A percentile compares a stretch with the other conserved stretches of the same genome.
Conservation (phyloP, 1,140 invertebrate genomes). For the Drosophila melanica region DNA sequence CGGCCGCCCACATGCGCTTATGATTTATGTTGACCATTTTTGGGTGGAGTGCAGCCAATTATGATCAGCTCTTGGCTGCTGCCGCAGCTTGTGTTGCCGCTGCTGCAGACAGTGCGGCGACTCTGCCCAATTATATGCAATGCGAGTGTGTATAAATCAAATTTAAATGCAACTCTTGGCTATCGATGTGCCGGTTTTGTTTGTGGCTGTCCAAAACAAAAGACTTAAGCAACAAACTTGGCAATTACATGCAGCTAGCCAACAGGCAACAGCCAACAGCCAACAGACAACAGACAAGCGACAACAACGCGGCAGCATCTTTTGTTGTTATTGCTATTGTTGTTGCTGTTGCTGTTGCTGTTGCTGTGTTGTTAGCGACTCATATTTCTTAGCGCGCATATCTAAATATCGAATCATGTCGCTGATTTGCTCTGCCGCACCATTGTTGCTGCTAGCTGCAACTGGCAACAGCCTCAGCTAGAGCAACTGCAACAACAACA, state of each 20-base stretch:
- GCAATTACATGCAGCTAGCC: constrained; percentile 73
- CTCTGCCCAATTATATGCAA: constrained; percentile 75
- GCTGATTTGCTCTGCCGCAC: constrained; percentile 74
- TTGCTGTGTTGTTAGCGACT: constrained; percentile 62
- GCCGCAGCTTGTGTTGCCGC: not conserved
- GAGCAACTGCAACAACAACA: constrained; percentile 35
- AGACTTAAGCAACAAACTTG: constrained; percentile 83
- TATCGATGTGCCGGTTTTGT: constrained; percentile 43
- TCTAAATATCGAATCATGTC: constrained; percentile 81
- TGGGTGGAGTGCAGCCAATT: constrained; percentile 39
- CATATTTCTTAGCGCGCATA: constrained; percentile 80
- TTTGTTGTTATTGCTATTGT: constrained; percentile 59
- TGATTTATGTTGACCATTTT: constrained; percentile 37
- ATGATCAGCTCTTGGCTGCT: constrained; percentile 11
- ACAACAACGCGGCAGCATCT: constrained; percentile 59
- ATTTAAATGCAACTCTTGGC: constrained; percentile 73
- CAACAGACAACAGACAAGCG: constrained; percentile 6
- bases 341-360: constrained; percentile 43
- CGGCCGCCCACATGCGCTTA: constrained; percentile 46
- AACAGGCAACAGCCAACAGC: constrained; percentile 17
- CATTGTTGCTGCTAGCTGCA: constrained; percentile 54
- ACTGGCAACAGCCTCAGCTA: constrained; percentile 14
- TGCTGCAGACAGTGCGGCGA: constrained; percentile 56
- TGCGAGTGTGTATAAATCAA: constrained; percentile 75
- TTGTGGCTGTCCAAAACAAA: constrained; percentile 61